Percentiles rank a stretch among this genome's conserved stretches.
These are phyloP conservation scores for Perccottus glenii DNA, from an alignment of 2,113 vertebrate species.

Conservation along the genomic window DNA sequence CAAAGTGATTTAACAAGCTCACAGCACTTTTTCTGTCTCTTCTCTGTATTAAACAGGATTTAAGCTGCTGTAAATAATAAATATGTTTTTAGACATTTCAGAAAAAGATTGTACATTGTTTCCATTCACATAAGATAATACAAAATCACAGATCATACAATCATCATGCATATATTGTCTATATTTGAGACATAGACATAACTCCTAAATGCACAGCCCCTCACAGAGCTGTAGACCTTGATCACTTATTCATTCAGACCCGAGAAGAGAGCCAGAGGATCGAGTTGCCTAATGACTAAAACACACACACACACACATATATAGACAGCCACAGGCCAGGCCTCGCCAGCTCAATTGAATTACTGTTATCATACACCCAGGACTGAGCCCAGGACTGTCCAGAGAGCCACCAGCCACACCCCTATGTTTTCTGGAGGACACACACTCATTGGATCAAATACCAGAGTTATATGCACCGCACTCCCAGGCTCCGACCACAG, in stretches of 20 bases:
- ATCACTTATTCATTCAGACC: constrained; percentile 70
- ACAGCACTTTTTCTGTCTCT: too few relatives aligned
- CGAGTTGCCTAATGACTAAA: constrained; percentile 58
- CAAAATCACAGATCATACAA: too few relatives aligned
- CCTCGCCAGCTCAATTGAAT: constrained; percentile 68
- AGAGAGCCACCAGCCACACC: constrained; percentile 55
- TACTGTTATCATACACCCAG: constrained; percentile 66
- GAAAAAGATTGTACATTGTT: too few relatives aligned
- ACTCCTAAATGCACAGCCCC: constrained; percentile 3
- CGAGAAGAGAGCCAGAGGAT: constrained; percentile 54
- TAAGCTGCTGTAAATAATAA: too few relatives aligned
- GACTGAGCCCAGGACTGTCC: constrained; percentile 47
- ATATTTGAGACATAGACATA: neutral
- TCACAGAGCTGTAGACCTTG: constrained; percentile 33
- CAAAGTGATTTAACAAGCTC: too few relatives aligned
- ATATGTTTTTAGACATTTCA: too few relatives aligned
- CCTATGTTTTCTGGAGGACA: constrained; percentile 37
- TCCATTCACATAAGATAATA: too few relatives aligned
- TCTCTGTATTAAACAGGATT: too few relatives aligned
- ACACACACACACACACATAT: constrained; percentile 32
- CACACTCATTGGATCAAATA: constrained; percentile 47
- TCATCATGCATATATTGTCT: too few relatives aligned
- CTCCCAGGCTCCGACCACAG: constrained; percentile 18
- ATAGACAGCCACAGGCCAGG: constrained; percentile 41
- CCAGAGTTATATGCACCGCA: constrained; percentile 37